Evolutionary conservation across 2,797 vertebrate genomes (phyloP), one percentile per base, ranked within the genome.

Genomic region (Pipistrellus kuhlii): DNA sequence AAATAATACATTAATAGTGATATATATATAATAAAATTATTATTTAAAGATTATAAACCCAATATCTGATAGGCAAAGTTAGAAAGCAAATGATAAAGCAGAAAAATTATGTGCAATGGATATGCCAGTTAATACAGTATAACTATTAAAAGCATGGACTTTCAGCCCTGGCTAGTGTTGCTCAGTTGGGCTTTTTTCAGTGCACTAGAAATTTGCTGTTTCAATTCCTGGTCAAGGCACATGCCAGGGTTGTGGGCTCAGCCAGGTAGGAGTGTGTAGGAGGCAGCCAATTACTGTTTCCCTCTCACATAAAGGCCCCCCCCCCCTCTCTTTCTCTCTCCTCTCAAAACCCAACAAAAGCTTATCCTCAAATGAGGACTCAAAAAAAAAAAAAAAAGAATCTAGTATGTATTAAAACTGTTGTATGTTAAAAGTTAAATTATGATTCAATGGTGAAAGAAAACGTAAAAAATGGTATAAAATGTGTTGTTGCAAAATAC

Each of bases 1-100:
- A 95, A 92, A 69, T 55, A 94, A 92, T 20, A 64, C 1, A 84
- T 38, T 62, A 69, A 32, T 55, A 85, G 80, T 88, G 32, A 72
- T 51, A 75, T 44, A 27, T n/a, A n/a, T n/a, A 12, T 41, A 62
- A 89, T 35, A 78, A 44, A 48, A 68, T 55, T 51, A 83, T 66
- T 41, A 93, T 88, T 76, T 72, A 87, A 72, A 93, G 73, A 3
- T 81, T 55, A 91, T 2, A 1, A 82, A 38, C 96, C 85, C n/a
- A 92, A 86, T 53, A 48, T 46, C 38, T 35, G 53, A 90, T 48
- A 66, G 18, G 55, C 25, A 85, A 76, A 77, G 59, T 90, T 55
- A 85, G 53, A 78, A 90, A 83, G n/a, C 44, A 86, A 77, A 32
- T 44, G 18, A 91, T 17, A 95, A 75, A 88, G 64, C 35, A 59